Evolutionary conservation across 2,797 vertebrate genomes (phyloP), one percentile per base, ranked within the genome.

Genomic region (Ctenochaetus hawaiiensis): DNA sequence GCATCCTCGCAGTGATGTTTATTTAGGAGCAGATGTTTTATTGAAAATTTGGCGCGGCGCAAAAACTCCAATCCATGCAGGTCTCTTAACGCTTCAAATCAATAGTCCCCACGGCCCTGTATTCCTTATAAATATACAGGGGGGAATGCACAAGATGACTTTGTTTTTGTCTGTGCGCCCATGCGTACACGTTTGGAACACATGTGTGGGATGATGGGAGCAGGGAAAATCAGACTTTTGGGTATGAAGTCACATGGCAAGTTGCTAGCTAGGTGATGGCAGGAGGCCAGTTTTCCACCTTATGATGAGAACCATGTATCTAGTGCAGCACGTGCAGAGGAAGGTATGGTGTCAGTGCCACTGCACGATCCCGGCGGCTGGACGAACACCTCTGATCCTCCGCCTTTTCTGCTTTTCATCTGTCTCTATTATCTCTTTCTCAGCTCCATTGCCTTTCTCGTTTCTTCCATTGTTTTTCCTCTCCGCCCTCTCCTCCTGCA

Each of bases 301-400:
- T 87, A 63, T 86, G 82, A 92, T 91, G 83, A 83, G 79, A 91
- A 84, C 76, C 87, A 85, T 91, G 89, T 87, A 90, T 91, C 84
- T 88, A 59, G 80, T 87, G 82, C 78, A 87, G 54, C 88, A 90
- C 77, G 78, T 88, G 87, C 79, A 0, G 64, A 73, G 67, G 69
- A 72, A 78, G 82, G 58, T 69, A 80, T 81, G 89, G 90, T 81
- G 87, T 77, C 85, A 84, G 63, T 11, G 5, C n/a, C 0, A 69
- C 74, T 80, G 76, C 81, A 82, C 88, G 84, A 84, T 85, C 69
- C 58, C 49, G 20, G 41, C 54, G 16, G 52, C 62, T 67, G 54
- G 62, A 75, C 17, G 20, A 80, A 57, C 70, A 62, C 67, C 75
- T 72, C 57, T 63, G 45, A 63, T 68, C 70, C 30, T 30, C 64